phyloP scores from a whole-genome alignment of 2,888 invertebrate species.

The Adelphocoris suturalis region DNA sequence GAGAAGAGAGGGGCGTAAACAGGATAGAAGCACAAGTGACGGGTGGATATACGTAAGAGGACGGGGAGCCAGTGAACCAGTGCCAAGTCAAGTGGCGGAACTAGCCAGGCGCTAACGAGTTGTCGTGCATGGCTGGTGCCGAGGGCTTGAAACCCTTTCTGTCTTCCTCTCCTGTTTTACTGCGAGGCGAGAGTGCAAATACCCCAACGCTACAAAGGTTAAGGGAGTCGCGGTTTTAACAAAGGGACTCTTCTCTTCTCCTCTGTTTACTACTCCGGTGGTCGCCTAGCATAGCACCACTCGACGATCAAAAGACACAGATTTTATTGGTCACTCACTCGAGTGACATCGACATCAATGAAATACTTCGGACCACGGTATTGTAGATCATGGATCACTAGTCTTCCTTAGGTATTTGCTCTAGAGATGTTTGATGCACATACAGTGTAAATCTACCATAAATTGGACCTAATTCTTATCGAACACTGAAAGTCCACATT shows the following conservation, averaged over 20 bases:
- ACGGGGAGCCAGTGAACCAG: conserved; percentile 12
- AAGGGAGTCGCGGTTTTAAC: conserved; percentile 52
- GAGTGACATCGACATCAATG: not conserved
- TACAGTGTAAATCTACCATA: too few relatives aligned
- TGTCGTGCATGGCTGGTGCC: conserved; percentile 54
- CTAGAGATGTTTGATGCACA: too few relatives aligned
- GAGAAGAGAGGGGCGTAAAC: conserved; percentile 4
- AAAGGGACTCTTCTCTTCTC: conserved; percentile 45
- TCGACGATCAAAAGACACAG: conserved; percentile 23
- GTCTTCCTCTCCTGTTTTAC: conserved; percentile 50
- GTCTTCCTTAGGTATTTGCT: too few relatives aligned
- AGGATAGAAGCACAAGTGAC: conserved; percentile 45
- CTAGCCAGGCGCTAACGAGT: conserved; percentile 65
- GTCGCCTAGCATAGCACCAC: conserved; percentile 13
- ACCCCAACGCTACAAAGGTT: conserved; percentile 53
- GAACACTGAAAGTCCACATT: too few relatives aligned
- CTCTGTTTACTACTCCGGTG: not conserved
- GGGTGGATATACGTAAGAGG: conserved; percentile 35
- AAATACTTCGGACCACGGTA: too few relatives aligned
- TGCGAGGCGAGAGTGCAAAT: conserved; percentile 33
- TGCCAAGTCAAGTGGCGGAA: conserved; percentile 62
- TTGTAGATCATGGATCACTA: too few relatives aligned
- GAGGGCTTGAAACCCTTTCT: conserved; percentile 40
- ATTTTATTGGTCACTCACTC: conserved; percentile 1
- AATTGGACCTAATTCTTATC: too few relatives aligned